Evolutionary conservation across 2,888 invertebrate species (phyloP).

Genomic region (Neoaliturus tenellus): DNA sequence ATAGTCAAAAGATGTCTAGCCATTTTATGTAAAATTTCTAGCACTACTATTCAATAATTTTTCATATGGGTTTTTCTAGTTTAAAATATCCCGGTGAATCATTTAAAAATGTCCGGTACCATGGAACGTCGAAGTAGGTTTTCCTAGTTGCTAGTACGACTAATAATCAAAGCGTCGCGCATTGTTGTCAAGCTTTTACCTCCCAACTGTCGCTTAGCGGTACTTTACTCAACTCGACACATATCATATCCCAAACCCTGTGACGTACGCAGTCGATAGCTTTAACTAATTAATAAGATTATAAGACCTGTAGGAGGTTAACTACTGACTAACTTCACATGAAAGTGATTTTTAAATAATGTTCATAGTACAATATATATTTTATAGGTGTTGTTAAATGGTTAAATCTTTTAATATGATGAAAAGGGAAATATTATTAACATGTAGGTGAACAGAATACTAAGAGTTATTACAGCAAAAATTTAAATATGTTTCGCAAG

Average conservation of each 20-base stretch:
- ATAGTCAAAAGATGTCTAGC: too few species aligned
- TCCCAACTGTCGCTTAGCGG: neutral
- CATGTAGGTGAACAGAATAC: too few species aligned
- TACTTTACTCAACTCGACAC: neutral
- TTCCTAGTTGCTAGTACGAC: too few species aligned
- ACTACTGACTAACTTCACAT: neutral
- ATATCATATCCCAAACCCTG: neutral
- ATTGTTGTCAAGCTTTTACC: neutral
- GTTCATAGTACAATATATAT: constrained; percentile 25
- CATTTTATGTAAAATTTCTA: too few species aligned
- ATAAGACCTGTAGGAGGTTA: neutral
- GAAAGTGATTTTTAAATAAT: neutral
- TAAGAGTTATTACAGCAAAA: too few species aligned
- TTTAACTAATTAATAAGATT: neutral
- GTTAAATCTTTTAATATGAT: neutral
- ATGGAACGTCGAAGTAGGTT: too few species aligned
- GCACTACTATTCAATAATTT: too few species aligned
- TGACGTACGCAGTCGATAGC: neutral
- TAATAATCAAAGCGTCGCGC: neutral
- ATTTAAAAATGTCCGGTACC: too few species aligned
- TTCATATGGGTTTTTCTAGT: too few species aligned
- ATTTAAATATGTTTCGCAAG: too few species aligned
- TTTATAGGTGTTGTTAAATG: constrained; percentile 10
- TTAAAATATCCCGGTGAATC: too few species aligned
- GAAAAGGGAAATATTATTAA: too few species aligned